phyloP scores from a whole-genome alignment of 2,113 vertebrate genomes.

The Tyrannus savana region DNA sequence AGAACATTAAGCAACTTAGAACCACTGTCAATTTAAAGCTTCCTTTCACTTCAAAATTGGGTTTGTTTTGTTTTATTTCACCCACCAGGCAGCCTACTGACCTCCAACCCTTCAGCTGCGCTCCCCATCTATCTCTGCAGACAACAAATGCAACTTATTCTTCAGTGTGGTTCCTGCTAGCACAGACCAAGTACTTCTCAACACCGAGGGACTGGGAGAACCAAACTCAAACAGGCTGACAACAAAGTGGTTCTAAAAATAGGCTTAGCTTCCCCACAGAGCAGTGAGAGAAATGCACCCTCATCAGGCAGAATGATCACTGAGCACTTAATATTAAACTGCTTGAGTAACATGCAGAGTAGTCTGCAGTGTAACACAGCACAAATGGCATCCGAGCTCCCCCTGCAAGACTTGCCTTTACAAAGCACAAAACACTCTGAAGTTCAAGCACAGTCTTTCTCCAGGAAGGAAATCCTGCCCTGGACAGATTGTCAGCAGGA shows the following conservation, averaged over 20 bases:
- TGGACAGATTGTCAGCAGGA: background rate
- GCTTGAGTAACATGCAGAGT: background rate
- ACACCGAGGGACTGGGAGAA: background rate
- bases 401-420: background rate
- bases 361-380: background rate
- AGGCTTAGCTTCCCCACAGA: background rate
- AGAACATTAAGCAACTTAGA: background rate
- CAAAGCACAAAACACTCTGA: accelerated
- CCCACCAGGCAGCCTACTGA: background rate
- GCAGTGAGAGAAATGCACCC: background rate
- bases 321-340: background rate
- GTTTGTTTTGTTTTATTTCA: background rate
- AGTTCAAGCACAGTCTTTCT: background rate
- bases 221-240: background rate
- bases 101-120: background rate
- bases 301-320: background rate
- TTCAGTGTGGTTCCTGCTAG: background rate
- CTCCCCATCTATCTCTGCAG: background rate
- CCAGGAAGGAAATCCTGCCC: background rate
- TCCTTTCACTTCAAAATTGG: background rate
- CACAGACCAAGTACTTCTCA: background rate
- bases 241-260: background rate
- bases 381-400: background rate
- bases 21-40: background rate
- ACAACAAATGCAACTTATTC: background rate